Evolutionary conservation across 2,797 vertebrate species (phyloP).

Genomic region (Lerista edwardsae): DNA sequence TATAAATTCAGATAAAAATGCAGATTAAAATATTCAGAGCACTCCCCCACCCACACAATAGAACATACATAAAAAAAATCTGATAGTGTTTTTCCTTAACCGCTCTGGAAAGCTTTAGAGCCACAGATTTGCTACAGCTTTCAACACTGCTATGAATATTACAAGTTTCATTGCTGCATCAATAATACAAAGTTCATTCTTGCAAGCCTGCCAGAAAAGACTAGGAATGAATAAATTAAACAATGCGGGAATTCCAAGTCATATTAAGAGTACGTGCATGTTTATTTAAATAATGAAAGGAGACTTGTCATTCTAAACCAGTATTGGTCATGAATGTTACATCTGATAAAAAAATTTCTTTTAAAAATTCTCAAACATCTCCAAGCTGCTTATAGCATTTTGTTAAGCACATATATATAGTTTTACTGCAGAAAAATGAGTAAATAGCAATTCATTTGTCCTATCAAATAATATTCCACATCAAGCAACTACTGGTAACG

Average conservation of each 20-base stretch:
- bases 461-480: conserved; percentile 47
- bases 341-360: conserved; percentile 19
- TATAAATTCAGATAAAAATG: conserved; percentile 50
- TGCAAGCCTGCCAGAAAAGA: conserved; percentile 67
- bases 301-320: conserved; percentile 70
- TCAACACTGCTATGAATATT: conserved; percentile 37
- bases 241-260: conserved; percentile 74
- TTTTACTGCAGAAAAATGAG: conserved; percentile 44
- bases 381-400: conserved; percentile 72
- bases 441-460: conserved; percentile 64
- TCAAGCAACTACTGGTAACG: conserved; percentile 59
- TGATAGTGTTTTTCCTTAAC: conserved; percentile 49
- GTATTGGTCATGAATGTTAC: conserved; percentile 58
- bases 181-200: conserved; percentile 64
- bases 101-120: conserved; percentile 60
- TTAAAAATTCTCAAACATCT: conserved; percentile 61
- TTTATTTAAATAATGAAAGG: conserved; percentile 78
- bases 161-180: conserved; percentile 53
- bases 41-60: conserved; percentile 40
- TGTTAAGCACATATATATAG: conserved; percentile 49
- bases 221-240: conserved; percentile 74
- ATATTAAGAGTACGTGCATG: conserved; percentile 70
- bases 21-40: conserved; percentile 54
- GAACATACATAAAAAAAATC: conserved; percentile 38
- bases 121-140: conserved; percentile 67